Evolutionary conservation across 2,797 vertebrate genomes (phyloP).

Genomic region (Octomys mimax): DNA sequence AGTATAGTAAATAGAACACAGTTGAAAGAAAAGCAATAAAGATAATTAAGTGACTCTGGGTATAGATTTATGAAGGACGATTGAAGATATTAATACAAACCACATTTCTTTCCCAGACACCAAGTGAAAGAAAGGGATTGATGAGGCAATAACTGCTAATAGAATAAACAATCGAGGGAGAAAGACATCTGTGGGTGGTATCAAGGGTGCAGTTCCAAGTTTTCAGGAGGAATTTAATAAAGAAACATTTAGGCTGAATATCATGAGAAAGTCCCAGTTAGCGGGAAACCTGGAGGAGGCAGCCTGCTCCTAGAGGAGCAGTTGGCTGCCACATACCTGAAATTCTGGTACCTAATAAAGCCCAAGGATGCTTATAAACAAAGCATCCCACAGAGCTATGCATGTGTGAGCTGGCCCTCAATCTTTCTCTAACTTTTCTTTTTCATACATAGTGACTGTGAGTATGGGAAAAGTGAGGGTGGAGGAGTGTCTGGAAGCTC

Average conservation of each 20-base stretch:
- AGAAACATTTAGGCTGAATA: slow-evolving; percentile 50
- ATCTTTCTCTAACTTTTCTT: not conserved
- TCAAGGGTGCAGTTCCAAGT: not conserved
- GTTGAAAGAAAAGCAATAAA: slow-evolving; percentile 61
- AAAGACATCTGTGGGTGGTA: slow-evolving; percentile 46
- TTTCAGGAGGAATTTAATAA: slow-evolving; percentile 58
- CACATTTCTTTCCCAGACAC: slow-evolving; percentile 59
- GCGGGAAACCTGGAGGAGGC: not conserved
- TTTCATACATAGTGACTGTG: not conserved
- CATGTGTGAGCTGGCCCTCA: accelerated
- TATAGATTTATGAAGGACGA: slow-evolving; percentile 36
- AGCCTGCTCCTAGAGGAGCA: not conserved
- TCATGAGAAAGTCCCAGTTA: not conserved
- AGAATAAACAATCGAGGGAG: slow-evolving; percentile 43
- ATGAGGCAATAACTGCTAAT: slow-evolving; percentile 35
- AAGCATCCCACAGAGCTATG: too few species aligned
- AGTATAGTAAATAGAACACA: slow-evolving; percentile 17
- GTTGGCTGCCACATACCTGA: not conserved
- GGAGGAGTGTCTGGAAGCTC: not conserved
- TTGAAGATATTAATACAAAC: slow-evolving; percentile 63
- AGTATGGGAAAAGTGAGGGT: not conserved
- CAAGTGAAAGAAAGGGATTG: slow-evolving; percentile 20
- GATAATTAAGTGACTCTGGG: slow-evolving; percentile 48
- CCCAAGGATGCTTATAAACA: not conserved
- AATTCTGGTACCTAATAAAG: not conserved